Percentiles rank a stretch among this genome's conserved stretches.
phyloP scores from a whole-genome alignment of 2,113 vertebrate species.

The Chaenogobius annularis region DNA sequence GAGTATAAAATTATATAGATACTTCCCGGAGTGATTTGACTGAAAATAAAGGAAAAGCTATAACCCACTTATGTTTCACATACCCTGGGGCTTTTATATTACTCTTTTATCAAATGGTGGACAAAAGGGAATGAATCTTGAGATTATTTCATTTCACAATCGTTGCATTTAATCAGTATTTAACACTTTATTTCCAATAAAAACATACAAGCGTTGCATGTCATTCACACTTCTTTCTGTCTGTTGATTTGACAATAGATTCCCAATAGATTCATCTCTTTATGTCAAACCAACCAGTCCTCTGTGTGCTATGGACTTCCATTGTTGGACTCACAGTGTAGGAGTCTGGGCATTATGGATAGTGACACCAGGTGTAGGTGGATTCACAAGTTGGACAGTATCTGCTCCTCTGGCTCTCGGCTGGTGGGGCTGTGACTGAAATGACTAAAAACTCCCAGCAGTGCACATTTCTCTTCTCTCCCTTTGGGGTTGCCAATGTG shows the following conservation, averaged over 20 bases:
- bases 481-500: slow-evolving; percentile 27
- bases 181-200: too few species aligned
- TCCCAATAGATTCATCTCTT: background rate
- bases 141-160: too few species aligned
- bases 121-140: too few species aligned
- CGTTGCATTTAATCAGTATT: too few species aligned
- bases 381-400: slow-evolving; percentile 52
- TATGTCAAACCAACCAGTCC: background rate
- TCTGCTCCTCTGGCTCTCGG: slow-evolving; percentile 41
- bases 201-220: too few species aligned
- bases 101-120: too few species aligned
- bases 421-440: slow-evolving; percentile 37
- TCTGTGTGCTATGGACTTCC: slow-evolving; percentile 3
- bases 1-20: too few species aligned
- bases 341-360: slow-evolving; percentile 27
- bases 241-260: background rate
- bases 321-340: background rate
- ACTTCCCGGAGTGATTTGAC: too few species aligned
- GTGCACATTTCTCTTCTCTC: slow-evolving; percentile 41
- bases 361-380: slow-evolving; percentile 56
- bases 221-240: background rate
- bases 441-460: slow-evolving; percentile 50
- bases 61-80: too few species aligned
- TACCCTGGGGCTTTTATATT: too few species aligned
- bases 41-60: too few species aligned